Evolutionary conservation across 2,113 vertebrate genomes (phyloP).

Genomic region (Anarrhichthys ocellatus): DNA sequence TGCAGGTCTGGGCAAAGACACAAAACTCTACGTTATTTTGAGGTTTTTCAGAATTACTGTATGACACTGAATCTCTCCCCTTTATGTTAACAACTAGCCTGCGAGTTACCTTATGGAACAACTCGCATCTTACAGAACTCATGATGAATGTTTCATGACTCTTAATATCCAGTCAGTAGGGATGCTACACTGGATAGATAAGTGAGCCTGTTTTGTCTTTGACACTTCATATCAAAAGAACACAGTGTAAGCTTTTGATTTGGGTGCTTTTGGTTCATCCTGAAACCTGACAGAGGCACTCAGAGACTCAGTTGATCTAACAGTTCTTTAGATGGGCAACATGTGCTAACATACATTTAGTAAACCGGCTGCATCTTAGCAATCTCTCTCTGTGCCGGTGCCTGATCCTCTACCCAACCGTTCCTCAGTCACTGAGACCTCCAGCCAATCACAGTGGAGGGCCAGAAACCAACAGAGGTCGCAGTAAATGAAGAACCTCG

Average conservation of each 20-base stretch:
- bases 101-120: background rate
- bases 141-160: background rate
- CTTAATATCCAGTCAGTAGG: background rate
- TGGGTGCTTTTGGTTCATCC: background rate
- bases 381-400: slow-evolving; percentile 66
- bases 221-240: background rate
- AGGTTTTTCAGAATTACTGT: background rate
- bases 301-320: background rate
- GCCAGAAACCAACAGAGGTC: slow-evolving; percentile 47
- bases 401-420: slow-evolving; percentile 51
- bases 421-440: slow-evolving; percentile 73
- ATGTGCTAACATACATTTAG: background rate
- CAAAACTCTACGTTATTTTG: background rate
- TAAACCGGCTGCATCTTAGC: background rate
- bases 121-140: background rate
- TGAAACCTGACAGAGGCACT: background rate
- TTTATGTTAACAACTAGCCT: background rate
- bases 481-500: slow-evolving; percentile 65
- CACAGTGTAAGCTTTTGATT: background rate
- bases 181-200: background rate
- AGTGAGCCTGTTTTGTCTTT: background rate
- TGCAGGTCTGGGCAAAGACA: background rate
- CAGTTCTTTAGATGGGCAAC: background rate
- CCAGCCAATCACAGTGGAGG: slow-evolving; percentile 19
- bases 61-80: background rate